phyloP scores from a whole-genome alignment of 2,113 vertebrate species.

The Urocolius indicus region DNA sequence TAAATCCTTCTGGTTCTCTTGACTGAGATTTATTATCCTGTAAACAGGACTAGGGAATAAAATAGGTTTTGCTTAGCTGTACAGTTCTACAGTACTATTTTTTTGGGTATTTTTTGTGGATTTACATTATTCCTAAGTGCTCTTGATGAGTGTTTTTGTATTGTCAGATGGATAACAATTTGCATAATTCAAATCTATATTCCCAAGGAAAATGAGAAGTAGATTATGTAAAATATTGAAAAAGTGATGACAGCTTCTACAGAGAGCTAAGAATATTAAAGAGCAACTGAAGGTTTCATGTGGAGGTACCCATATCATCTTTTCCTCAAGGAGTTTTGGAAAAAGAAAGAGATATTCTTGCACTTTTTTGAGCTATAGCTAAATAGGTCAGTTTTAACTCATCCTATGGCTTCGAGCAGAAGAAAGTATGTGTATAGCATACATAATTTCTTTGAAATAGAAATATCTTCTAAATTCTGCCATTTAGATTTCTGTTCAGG shows the following conservation, averaged over 20 bases:
- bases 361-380: not conserved
- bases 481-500: not conserved
- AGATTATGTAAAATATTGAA: not conserved
- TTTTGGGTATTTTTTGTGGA: not conserved
- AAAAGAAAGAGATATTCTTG: not conserved
- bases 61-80: not conserved
- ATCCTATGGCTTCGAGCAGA: slow-evolving; percentile 14
- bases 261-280: not conserved
- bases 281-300: not conserved
- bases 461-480: not conserved
- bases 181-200: slow-evolving; percentile 9
- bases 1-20: not conserved
- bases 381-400: not conserved
- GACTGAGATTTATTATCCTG: not conserved
- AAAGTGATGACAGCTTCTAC: not conserved
- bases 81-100: not conserved
- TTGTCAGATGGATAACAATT: not conserved
- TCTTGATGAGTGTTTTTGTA: not conserved
- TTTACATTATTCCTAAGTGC: not conserved
- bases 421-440: not conserved
- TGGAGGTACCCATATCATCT: not conserved
- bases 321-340: slow-evolving; percentile 9
- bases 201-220: not conserved
- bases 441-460: not conserved
- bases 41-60: not conserved